Base-by-base conservation (phyloP, 2,113 vertebrate genomes). In the Edolisoma coerulescens region DNA sequence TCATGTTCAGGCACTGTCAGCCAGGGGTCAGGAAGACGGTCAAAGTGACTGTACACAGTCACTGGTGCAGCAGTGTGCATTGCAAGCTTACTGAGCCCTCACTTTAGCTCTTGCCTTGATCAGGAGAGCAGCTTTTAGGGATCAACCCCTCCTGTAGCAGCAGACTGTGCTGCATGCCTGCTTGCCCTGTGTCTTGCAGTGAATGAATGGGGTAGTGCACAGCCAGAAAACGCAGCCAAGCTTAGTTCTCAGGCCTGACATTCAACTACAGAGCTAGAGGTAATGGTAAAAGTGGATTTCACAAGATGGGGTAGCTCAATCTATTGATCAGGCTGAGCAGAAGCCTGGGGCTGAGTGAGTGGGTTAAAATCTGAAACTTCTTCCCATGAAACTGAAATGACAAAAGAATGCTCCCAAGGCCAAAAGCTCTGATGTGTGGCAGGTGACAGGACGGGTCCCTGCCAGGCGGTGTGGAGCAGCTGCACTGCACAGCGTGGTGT, bases 181-280 rank as follows among this genome's bases (percentile, higher is more conserved):
- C 24, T 49, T 45, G 56, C 6, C 27, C 18, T 11, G 17, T 37
- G 52, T 28, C 5, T 53, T 3, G 1, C 1, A 4, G 45, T 4
- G 57, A 53, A 14, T 3, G 2, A 6, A 24, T 0, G 1, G 21
- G 7, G 10, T 37, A 60, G 9, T 18, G 20, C 2, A 4, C 10
- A 13, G 18, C 7, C 3, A 8, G 26, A 57, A 61, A 33, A 50
- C 1, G 14, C 27, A 45, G 20, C 8, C 59, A 42, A 50, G 12
- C 16, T 45, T 27, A 19, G 30, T 63, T 64, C 17, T 50, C 16
- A 19, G 42, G 16, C 6, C n/a, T 33, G 42, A 9, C 5, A 1
- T 32, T 35, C 16, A 7, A 0, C 27, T 32, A 3, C 8, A 11
- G 69, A 63, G 26, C 47, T 32, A 7, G 18, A 42, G 16, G 10